phyloP scores from a whole-genome alignment of 2,113 vertebrate species.

The Notothenia coriiceps region DNA sequence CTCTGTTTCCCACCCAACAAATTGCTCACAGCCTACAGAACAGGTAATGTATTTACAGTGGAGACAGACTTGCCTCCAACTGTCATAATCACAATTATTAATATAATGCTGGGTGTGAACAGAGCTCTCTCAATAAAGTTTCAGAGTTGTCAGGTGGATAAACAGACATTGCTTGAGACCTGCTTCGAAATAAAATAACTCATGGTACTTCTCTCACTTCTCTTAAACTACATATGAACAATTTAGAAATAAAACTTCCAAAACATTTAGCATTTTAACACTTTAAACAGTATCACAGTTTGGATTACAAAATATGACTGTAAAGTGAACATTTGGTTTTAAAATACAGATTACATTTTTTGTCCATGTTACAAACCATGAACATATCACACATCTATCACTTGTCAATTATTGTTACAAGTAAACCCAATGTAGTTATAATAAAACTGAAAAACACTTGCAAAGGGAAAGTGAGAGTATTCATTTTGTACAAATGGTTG shows the following conservation, averaged over 20 bases:
- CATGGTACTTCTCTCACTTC: background rate
- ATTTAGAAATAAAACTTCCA: background rate
- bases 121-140: background rate
- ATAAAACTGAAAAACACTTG: background rate
- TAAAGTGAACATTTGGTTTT: background rate
- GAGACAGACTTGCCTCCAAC: background rate
- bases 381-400: background rate
- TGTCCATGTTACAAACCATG: background rate
- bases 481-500: conserved; percentile 9
- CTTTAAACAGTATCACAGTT: background rate
- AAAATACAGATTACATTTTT: background rate
- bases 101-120: conserved; percentile 13
- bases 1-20: background rate
- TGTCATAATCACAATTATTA: background rate
- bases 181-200: background rate
- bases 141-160: background rate
- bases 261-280: background rate
- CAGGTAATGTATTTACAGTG: background rate
- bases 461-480: background rate
- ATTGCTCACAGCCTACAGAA: conserved; percentile 10
- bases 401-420: background rate
- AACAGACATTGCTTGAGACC: background rate
- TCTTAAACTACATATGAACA: background rate
- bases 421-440: conserved; percentile 25
- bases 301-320: background rate